Conservation (phyloP, 37 sponge, comb jelly and placozoan genomes). For the Hormiphora californensis region DNA sequence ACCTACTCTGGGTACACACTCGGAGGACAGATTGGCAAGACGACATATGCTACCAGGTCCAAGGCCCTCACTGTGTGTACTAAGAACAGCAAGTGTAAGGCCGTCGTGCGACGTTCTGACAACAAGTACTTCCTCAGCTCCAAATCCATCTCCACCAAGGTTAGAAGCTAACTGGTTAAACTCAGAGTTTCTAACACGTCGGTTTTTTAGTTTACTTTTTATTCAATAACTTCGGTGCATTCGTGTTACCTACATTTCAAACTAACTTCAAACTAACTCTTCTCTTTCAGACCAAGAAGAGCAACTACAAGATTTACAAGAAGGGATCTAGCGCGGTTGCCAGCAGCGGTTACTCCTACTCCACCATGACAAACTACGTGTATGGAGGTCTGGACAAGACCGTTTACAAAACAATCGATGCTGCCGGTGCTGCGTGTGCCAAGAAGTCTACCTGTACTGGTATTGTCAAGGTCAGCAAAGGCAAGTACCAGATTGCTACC, state of each 20-base stretch:
- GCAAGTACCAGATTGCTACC: neutral
- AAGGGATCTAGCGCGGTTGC: too few relatives aligned
- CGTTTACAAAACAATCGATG: neutral
- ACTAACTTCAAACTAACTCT: too few relatives aligned
- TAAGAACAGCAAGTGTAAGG: constrained; percentile 2
- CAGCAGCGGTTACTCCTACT: neutral
- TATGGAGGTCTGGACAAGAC: neutral
- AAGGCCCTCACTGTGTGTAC: neutral
- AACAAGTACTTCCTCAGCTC: too few relatives aligned
- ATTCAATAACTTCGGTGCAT: too few relatives aligned
- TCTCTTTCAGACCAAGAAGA: too few relatives aligned
- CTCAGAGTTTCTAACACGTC: too few relatives aligned
- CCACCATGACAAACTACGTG: neutral
- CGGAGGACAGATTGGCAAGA: neutral
- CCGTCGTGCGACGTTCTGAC: too few relatives aligned
- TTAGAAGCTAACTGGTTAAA: too few relatives aligned
- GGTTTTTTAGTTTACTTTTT: too few relatives aligned
- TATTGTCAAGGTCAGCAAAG: neutral
- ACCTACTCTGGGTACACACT: neutral
- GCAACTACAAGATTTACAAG: too few relatives aligned
- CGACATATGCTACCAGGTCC: neutral
- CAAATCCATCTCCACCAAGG: too few relatives aligned
- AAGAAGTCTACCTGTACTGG: neutral
- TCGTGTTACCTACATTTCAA: too few relatives aligned
- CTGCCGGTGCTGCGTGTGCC: neutral